Conservation (phyloP, 2,113 vertebrate species). For the Rhabdornis inornatus region DNA sequence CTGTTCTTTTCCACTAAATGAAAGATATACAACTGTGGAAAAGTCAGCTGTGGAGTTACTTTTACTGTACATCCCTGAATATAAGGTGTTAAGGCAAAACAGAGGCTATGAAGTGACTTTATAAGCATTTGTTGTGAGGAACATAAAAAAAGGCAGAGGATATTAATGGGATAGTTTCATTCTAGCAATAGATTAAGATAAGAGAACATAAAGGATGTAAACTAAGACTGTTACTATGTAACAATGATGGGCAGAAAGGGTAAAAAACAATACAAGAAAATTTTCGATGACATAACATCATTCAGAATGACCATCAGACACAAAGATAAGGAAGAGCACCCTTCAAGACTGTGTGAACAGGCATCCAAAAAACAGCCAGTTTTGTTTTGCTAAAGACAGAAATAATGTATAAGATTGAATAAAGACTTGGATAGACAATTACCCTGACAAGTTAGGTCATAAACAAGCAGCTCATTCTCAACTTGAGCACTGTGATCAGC, state of each 20-base stretch:
- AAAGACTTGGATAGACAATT: background rate
- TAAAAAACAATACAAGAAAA: background rate
- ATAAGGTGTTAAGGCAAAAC: background rate
- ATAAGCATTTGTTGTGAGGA: background rate
- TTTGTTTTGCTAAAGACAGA: background rate
- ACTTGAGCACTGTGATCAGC: background rate
- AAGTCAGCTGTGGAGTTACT: background rate
- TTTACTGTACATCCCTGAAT: background rate
- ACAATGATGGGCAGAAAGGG: background rate
- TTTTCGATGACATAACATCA: background rate
- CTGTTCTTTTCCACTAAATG: background rate
- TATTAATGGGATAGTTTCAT: background rate
- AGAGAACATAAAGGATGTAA: background rate
- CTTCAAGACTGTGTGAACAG: background rate
- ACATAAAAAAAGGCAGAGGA: background rate
- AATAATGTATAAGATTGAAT: background rate
- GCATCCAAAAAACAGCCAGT: background rate
- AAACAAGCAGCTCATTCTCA: background rate
- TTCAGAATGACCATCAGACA: background rate
- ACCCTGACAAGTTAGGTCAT: background rate
- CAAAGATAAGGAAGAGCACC: background rate
- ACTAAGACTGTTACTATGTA: background rate
- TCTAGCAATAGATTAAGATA: background rate
- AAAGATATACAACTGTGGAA: background rate
- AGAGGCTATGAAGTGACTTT: background rate